Evolutionary conservation across 2,888 invertebrate genomes (phyloP), one percentile per base, ranked within the genome.

Genomic region (Pelosia muscerda): DNA sequence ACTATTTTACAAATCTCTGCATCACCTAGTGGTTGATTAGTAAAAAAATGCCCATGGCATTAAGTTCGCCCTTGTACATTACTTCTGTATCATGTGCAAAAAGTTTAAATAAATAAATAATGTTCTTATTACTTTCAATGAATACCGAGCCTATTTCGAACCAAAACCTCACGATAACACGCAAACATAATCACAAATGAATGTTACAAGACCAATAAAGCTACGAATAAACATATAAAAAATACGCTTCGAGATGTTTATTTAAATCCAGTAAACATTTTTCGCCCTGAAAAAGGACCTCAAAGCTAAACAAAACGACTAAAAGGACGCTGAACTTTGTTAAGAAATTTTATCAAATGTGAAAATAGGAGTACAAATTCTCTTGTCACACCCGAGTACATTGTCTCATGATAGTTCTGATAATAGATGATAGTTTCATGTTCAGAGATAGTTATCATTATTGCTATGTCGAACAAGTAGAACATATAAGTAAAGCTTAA

Each of bases 391-490:
- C 42, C 5, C n/a, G 6, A 49, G 11, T 26, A 42, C 26, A 28
- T 26, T 28, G 42, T 25, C 23, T n/a, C n/a, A n/a, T n/a, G n/a
- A n/a, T n/a, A n/a, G n/a, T n/a, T n/a, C n/a, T n/a, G n/a, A n/a
- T n/a, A n/a, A n/a, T n/a, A n/a, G n/a, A 15, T 63, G 54, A 54
- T 34, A 34, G 25, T 31, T 63, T 31, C 19, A 61, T 42, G 26
- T 19, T 42, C 25, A 13, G 13, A 28, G 61, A 26, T 42, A 49
- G 59, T 23, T 19, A 42, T 25, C 61, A 11, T 49, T 62, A 11
- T 62, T 19, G 2, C 31, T 28, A 66, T 65, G 67, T 69, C 63
- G 68, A 75, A 80, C 76, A 78, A 79, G 76, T 75, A 57, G 54
- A 66, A 54, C 57, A 28, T 62, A 58, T 28, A n/a, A 58, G 56